Evolutionary conservation across 2,797 vertebrate genomes (phyloP).

Genomic region (Syndactyla subalaris): DNA sequence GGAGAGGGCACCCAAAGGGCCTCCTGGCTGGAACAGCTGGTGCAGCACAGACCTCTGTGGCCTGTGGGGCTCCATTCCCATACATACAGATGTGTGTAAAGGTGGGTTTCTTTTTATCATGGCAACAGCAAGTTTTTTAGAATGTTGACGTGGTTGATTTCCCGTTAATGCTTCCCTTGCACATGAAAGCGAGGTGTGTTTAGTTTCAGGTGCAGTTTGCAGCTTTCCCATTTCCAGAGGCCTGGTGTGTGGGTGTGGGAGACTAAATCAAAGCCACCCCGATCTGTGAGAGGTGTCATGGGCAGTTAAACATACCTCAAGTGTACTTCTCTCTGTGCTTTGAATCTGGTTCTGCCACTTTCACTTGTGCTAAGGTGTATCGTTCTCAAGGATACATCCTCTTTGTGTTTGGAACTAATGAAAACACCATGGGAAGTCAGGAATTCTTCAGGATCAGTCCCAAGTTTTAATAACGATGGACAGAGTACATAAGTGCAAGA

Average conservation of each 20-base stretch:
- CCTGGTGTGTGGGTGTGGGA: conserved; percentile 10
- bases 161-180: neutral
- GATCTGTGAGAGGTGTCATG: neutral
- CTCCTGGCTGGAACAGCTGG: neutral
- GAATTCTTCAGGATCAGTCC: neutral
- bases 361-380: neutral
- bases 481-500: neutral
- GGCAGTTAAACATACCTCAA: neutral
- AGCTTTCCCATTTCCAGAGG: neutral
- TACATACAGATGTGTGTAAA: neutral
- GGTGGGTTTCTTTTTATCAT: neutral
- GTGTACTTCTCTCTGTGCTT: neutral
- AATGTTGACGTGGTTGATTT: accelerated
- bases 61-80: neutral
- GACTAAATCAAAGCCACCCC: conserved; percentile 21
- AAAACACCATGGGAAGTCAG: neutral
- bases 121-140: neutral
- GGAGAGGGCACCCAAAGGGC: neutral
- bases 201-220: neutral
- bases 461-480: neutral
- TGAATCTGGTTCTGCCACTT: conserved; percentile 10
- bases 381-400: neutral
- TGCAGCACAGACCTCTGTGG: neutral
- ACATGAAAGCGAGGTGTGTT: neutral
- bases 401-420: neutral